Conservation (phyloP, 2,888 invertebrate species). For the Leptinotarsa juncta region DNA sequence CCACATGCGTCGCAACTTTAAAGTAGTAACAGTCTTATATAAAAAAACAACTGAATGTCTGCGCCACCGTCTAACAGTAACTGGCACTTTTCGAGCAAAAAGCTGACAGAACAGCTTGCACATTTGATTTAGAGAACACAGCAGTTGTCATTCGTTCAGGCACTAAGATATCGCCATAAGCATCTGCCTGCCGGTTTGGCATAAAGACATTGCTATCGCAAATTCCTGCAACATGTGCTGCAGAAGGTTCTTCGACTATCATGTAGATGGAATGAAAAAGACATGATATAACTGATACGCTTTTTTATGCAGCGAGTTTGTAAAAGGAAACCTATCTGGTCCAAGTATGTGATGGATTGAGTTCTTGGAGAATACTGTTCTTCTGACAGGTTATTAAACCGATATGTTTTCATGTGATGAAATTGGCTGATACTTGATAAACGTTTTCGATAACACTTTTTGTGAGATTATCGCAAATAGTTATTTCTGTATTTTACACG, state of each 20-base stretch:
- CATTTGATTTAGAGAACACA: constrained; percentile 61
- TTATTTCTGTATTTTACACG: too few species aligned
- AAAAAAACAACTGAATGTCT: neutral
- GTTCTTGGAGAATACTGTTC: neutral
- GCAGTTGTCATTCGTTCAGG: constrained; percentile 60
- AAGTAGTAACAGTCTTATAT: neutral
- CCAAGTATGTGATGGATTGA: constrained; percentile 27
- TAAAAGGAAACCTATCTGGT: constrained; percentile 41
- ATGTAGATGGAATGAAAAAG: constrained; percentile 31
- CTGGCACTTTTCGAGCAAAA: constrained; percentile 42
- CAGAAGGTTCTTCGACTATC: constrained; percentile 36
- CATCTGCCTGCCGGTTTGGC: constrained; percentile 59
- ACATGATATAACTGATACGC: constrained; percentile 28
- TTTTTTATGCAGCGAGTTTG: constrained; percentile 25
- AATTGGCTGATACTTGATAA: too few species aligned
- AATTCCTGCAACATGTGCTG: constrained; percentile 62
- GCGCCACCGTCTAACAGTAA: constrained; percentile 17
- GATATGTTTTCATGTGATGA: too few species aligned
- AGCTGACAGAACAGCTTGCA: constrained; percentile 47
- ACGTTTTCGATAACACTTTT: too few species aligned
- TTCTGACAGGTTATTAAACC: neutral
- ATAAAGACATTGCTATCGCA: constrained; percentile 54
- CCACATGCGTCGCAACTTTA: too few species aligned
- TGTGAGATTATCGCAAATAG: too few species aligned
- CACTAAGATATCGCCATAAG: constrained; percentile 65